A percentile compares a stretch with the other conserved stretches of the same genome.
Evolutionary conservation across 2,888 invertebrate species (phyloP).

Genomic region (Macrosiphum euphorbiae): DNA sequence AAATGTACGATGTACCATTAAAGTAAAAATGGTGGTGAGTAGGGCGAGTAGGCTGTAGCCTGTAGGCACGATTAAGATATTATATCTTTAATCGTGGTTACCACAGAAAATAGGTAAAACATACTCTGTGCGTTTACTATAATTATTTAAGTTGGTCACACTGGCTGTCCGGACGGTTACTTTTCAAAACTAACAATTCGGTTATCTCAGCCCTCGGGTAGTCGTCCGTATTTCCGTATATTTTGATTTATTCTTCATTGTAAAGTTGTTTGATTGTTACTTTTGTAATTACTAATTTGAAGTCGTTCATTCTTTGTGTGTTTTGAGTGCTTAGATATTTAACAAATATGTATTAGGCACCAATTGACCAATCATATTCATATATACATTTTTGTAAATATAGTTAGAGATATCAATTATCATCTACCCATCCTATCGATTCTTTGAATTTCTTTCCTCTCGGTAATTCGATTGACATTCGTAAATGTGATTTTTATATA

Average conservation of each 20-base stretch:
- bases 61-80: too few relatives aligned
- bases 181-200: slow-evolving; percentile 45
- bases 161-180: slow-evolving; percentile 45
- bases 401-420: background rate
- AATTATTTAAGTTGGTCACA: slow-evolving; percentile 26
- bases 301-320: background rate
- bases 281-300: background rate
- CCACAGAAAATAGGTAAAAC: too few relatives aligned
- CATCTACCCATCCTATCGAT: background rate
- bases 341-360: background rate
- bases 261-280: background rate
- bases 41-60: too few relatives aligned
- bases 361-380: background rate
- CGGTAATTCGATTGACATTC: background rate
- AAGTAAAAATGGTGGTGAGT: too few relatives aligned
- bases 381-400: background rate
- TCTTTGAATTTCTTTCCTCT: too few relatives aligned
- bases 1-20: too few relatives aligned
- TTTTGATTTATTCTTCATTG: background rate
- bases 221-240: background rate
- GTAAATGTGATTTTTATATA: background rate
- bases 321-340: background rate
- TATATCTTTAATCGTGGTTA: too few relatives aligned
- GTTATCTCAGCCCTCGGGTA: slow-evolving; percentile 12
- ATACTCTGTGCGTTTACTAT: background rate